Evolutionary conservation across 2,888 invertebrate genomes (phyloP).

Genomic region (Scaptomyza parva): DNA sequence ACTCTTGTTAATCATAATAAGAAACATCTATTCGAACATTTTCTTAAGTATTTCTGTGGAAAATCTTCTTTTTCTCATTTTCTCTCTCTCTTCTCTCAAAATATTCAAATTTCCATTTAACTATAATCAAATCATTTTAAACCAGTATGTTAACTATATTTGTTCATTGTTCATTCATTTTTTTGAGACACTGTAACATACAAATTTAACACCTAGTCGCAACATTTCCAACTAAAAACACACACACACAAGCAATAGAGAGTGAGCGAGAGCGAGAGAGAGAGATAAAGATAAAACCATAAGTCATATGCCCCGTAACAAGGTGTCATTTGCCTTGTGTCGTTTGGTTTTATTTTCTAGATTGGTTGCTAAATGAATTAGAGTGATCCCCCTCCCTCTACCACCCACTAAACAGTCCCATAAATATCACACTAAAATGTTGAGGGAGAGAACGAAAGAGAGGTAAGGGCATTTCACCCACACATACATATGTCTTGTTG

Average conservation of each 20-base stretch:
- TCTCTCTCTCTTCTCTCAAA: no score
- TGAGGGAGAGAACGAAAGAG: not conserved
- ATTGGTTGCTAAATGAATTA: conserved; percentile 63
- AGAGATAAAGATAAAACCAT: conserved; percentile 13
- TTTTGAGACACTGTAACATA: conserved; percentile 41
- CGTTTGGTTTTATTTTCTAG: conserved; percentile 16
- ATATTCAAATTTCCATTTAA: conserved; percentile 30
- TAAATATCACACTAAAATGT: conserved; percentile 39
- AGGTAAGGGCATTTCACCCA: conserved; percentile 32
- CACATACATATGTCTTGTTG: conserved; percentile 41
- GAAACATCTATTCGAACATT: no score
- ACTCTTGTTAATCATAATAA: no score
- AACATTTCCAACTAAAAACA: conserved; percentile 68
- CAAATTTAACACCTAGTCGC: conserved; percentile 74
- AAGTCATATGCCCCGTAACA: conserved; percentile 67
- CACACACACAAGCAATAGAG: conserved; percentile 20
- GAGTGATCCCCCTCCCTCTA: conserved; percentile 46
- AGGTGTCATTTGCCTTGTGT: conserved; percentile 74
- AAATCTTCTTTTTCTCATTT: no score
- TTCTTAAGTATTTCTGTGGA: no score
- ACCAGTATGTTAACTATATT: conserved; percentile 43
- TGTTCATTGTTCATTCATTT: no score
- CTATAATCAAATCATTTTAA: conserved; percentile 41
- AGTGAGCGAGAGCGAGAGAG: not conserved
- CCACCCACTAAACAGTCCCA: no score